A percentile compares a stretch with the other conserved stretches of the same genome.
Evolutionary conservation across 2,113 vertebrate species (phyloP).

Genomic region (Blennius ocellaris): DNA sequence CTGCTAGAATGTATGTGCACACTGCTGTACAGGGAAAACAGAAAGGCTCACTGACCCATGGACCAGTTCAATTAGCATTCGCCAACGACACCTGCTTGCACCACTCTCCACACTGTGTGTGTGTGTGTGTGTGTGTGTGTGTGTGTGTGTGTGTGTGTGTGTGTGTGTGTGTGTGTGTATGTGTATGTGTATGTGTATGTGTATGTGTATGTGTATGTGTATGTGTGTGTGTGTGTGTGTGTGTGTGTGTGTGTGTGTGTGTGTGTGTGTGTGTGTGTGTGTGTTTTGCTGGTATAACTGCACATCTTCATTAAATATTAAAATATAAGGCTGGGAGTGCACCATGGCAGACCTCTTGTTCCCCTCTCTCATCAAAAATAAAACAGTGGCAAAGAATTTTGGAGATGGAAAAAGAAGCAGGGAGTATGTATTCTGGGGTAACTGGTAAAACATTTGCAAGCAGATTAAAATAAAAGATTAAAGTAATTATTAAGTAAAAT

Average conservation of each 20-base stretch:
- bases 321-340: slow-evolving; percentile 80
- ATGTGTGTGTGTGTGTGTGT: slow-evolving; percentile 24
- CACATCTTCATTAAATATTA: slow-evolving; percentile 86
- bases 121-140: slow-evolving; percentile 25
- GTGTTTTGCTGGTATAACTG: slow-evolving; percentile 78
- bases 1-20: slow-evolving; percentile 60
- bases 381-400: slow-evolving; percentile 70
- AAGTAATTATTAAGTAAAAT: slow-evolving; percentile 19
- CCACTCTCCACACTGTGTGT: slow-evolving; percentile 38
- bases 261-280: slow-evolving; percentile 29
- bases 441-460: neutral
- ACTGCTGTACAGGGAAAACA: slow-evolving; percentile 61
- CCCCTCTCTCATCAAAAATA: slow-evolving; percentile 86
- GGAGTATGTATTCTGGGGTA: neutral
- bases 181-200: slow-evolving; percentile 38
- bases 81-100: slow-evolving; percentile 83
- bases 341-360: slow-evolving; percentile 73
- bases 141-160: slow-evolving; percentile 34
- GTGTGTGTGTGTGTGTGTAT: slow-evolving; percentile 32
- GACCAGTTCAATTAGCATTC: slow-evolving; percentile 83
- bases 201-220: slow-evolving; percentile 23
- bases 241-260: slow-evolving; percentile 38
- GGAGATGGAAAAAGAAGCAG: slow-evolving; percentile 44
- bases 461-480: slow-evolving; percentile 31
- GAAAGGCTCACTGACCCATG: slow-evolving; percentile 82